phyloP scores from a whole-genome alignment of 2,888 invertebrate species.

The Epicampocera succincta region DNA sequence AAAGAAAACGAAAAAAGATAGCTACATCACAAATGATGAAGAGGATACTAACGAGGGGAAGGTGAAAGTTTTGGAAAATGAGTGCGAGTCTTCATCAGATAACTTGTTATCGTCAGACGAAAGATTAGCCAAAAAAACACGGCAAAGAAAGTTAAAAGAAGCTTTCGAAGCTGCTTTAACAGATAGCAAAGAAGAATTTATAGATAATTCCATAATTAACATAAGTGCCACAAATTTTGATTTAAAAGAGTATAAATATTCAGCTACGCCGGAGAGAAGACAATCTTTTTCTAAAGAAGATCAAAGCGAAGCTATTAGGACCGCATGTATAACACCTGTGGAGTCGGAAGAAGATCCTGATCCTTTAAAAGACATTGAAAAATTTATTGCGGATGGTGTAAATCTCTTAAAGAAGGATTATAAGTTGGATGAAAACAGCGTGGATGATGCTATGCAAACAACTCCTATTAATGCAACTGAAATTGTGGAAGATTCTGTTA shows the following conservation, averaged over 20 bases:
- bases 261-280: constrained; percentile 27
- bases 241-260: constrained; percentile 4
- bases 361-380: constrained; percentile 79
- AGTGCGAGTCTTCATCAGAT: constrained; percentile 23
- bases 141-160: constrained; percentile 72
- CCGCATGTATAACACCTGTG: constrained; percentile 22
- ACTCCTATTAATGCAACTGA: constrained; percentile 29
- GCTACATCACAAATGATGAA: neutral
- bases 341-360: constrained; percentile 73
- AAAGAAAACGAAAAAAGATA: constrained; percentile 55
- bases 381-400: constrained; percentile 79
- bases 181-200: constrained; percentile 46
- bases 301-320: constrained; percentile 10
- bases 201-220: neutral
- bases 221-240: constrained; percentile 15
- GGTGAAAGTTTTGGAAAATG: constrained; percentile 6
- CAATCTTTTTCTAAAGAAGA: neutral
- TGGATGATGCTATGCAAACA: constrained; percentile 57
- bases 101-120: constrained; percentile 64
- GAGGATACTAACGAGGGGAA: constrained; percentile 5
- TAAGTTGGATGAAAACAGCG: constrained; percentile 75
- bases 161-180: constrained; percentile 70
- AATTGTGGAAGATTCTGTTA: constrained; percentile 5
- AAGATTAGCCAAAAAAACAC: constrained; percentile 70
- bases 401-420: constrained; percentile 78